Base-by-base conservation (phyloP, 1,140 invertebrate genomes). In the Lepeophtheirus salmonis region DNA sequence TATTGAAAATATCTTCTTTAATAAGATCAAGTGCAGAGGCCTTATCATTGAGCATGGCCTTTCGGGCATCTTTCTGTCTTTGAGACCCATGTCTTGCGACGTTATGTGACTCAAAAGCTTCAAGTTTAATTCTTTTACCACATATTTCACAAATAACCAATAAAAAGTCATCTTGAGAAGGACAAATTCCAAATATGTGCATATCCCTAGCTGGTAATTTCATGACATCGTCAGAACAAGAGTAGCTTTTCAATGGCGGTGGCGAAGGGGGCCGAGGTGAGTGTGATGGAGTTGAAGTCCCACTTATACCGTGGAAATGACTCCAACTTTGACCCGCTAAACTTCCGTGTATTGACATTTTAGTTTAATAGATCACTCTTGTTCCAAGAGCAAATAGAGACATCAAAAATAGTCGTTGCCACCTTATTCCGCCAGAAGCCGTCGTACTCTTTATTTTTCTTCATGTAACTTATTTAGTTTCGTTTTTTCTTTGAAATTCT, bases 141-240 rank as follows among this genome's bases (percentile, higher is more conserved):
- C 59, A 61, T 20, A 14, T 23, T 12, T 52, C 18, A 20, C 59
- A 61, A 17, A 22, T 25, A 2, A 61, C 50, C 6, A 61, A 17
- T 3, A 53, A n/a, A 53, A 61, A 61, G 17, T 50, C 22, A 24
- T 61, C 59, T 24, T 21, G 25, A 17, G 21, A 20, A 12, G 59
- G 59, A 41, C 59, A 61, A 2, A 22, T 48, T 13, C 59, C 59
- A 16, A 56, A 61, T 16, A 50, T 61, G 20, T 21, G 20, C 59
- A 61, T 61, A 17, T 61, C 59, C 24, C 25, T 25, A 20, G n/a
- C 25, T n/a, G 59, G 59, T 22, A 61, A 21, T 50, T 61, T 61
- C 59, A 61, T 61, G 14, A 61, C 59, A 17, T 58, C 56, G 25
- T 57, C 21, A 10, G 30, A 41, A n/a, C 30, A 41, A 41, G 30